A percentile compares a stretch with the other conserved stretches of the same genome.
Evolutionary conservation across 2,797 vertebrate genomes (phyloP).

Genomic region (Lagodon rhomboides): DNA sequence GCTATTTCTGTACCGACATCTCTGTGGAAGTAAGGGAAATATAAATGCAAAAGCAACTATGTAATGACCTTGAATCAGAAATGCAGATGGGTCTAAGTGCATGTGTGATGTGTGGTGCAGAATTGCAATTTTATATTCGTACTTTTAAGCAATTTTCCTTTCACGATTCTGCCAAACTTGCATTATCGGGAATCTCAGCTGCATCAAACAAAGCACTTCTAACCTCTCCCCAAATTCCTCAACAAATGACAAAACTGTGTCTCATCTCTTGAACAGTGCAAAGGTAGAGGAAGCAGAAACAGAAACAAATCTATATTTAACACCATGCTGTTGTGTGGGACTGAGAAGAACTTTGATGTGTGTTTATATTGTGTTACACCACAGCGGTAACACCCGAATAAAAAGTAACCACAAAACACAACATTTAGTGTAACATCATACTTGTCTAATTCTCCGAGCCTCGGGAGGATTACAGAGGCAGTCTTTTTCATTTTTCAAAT

Average conservation of each 20-base stretch:
- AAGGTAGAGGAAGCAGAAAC: background rate
- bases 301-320: conserved; percentile 35
- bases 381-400: background rate
- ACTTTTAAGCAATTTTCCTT: background rate
- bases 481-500: background rate
- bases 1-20: background rate
- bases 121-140: background rate
- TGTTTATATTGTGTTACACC: background rate
- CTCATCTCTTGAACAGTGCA: conserved; percentile 4
- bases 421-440: background rate
- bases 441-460: background rate
- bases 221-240: background rate
- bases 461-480: background rate
- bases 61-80: conserved; percentile 34
- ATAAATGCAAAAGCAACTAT: background rate
- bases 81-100: background rate
- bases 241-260: conserved; percentile 3
- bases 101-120: background rate
- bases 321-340: conserved; percentile 4
- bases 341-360: background rate
- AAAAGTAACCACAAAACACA: conserved; percentile 18
- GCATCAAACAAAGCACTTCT: background rate
- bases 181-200: background rate
- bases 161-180: background rate
- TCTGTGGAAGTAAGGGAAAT: background rate